Evolutionary conservation across 2,113 vertebrate species (phyloP), one percentile per base, ranked within the genome.

Genomic region (Sander lucioperca): DNA sequence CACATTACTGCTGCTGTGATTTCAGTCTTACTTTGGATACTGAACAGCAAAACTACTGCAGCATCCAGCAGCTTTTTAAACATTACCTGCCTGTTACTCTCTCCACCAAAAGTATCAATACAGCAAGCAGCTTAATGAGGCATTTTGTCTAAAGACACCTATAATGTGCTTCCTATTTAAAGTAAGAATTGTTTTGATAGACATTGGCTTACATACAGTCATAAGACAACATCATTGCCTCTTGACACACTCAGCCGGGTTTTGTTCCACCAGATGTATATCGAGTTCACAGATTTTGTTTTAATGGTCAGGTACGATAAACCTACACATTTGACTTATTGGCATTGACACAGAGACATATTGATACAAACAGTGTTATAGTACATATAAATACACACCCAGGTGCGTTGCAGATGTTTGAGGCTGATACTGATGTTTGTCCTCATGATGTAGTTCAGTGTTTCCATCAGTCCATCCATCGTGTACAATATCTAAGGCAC

Each of bases 401-500:
- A 5, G 15, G 5, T 45, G n/a, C 9, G 18, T 33, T 53, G 25
- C 68, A 45, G 51, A 6, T 39, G 54, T 70, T 8, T 64, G n/a
- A 36, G 23, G 39, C 36, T 10, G 58, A 54, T 18, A 0, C 19
- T 27, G 50, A 23, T 19, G 59, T 66, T 59, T 77, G 58, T 65
- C 51, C 14, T 15, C 27, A 9, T 64, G 36, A 18, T 27, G 9
- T 5, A 18, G 64, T 70, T 3, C 30, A 45, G 25, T 58, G 51
- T n/a, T 51, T 36, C 73, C 0, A 15, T 10, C 33, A 33, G 33
- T 33, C 33, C 33, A 33, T 33, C 33, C 6, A 48, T 65, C 45
- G 16, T 67, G 50, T 25, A 47, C 47, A 84, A 58, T 66, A n/a
- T 71, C 56, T 56, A 33, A 14, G 70, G 23, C 25, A 21, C 50